Conservation (phyloP, 1,140 invertebrate genomes). For the Acyrthosiphon pisum region DNA sequence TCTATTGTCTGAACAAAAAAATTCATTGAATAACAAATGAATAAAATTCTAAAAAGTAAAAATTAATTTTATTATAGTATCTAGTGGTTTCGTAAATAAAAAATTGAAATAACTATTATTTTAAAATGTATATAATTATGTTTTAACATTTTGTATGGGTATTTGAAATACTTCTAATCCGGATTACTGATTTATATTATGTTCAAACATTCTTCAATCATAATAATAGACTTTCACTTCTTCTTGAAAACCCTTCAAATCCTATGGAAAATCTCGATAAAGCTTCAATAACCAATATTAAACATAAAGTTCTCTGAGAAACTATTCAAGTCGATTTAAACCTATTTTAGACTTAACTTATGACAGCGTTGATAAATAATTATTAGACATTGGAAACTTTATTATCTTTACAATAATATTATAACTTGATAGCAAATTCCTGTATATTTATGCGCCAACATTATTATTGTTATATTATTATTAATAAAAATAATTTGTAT, state of each 20-base stretch:
- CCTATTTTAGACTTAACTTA: neutral
- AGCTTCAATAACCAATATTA: neutral
- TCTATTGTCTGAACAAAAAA: neutral
- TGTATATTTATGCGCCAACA: neutral
- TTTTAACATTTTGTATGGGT: neutral
- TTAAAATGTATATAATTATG: neutral
- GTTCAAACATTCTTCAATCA: constrained; percentile 16
- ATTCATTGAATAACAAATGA: neutral
- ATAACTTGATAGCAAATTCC: neutral
- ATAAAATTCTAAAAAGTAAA: neutral
- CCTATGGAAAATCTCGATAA: neutral
- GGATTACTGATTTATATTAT: neutral
- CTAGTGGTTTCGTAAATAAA: neutral
- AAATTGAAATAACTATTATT: neutral
- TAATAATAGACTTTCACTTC: neutral
- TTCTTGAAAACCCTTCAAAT: neutral
- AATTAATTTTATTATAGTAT: neutral
- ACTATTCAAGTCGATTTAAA: neutral
- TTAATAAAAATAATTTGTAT: neutral
- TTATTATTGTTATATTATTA: neutral
- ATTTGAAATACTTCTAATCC: neutral
- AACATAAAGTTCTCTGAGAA: neutral
- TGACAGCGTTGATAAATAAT: neutral
- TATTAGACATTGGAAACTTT: neutral
- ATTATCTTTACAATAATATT: neutral